phyloP scores from a whole-genome alignment of 2,113 vertebrate species.

The Menura novaehollandiae region DNA sequence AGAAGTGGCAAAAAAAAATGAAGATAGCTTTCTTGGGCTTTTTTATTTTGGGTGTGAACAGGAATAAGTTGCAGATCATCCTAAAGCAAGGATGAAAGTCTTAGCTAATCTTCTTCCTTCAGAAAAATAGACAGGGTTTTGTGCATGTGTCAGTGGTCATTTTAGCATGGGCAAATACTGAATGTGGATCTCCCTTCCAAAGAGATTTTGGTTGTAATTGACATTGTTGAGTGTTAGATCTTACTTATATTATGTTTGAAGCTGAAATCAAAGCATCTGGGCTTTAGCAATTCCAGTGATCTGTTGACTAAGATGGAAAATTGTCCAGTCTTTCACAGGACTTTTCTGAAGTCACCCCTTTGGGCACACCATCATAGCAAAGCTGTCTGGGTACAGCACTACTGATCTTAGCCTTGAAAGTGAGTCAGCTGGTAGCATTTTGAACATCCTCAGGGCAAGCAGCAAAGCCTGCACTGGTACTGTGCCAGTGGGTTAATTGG shows the following conservation, averaged over 20 bases:
- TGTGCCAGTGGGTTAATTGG: not conserved
- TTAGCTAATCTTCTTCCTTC: not conserved
- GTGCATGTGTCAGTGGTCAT: not conserved
- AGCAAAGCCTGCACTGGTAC: not conserved
- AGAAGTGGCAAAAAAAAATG: rapidly evolving
- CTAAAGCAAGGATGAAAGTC: not conserved
- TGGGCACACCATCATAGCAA: not conserved
- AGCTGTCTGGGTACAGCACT: not conserved
- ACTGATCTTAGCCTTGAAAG: not conserved
- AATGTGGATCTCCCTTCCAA: not conserved
- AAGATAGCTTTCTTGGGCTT: not conserved
- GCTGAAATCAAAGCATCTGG: not conserved
- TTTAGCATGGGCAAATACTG: not conserved
- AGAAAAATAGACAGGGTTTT: not conserved
- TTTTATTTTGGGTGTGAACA: not conserved
- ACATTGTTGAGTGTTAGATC: not conserved
- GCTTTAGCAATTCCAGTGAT: not conserved
- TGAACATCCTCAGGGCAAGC: not conserved
- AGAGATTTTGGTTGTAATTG: not conserved
- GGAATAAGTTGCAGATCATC: not conserved
- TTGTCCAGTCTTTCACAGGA: not conserved
- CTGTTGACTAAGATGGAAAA: not conserved
- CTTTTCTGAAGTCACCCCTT: not conserved
- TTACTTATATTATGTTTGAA: not conserved
- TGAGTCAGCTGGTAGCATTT: not conserved